Base-by-base conservation (phyloP, 2,797 vertebrate species). In the Vireo griseus region DNA sequence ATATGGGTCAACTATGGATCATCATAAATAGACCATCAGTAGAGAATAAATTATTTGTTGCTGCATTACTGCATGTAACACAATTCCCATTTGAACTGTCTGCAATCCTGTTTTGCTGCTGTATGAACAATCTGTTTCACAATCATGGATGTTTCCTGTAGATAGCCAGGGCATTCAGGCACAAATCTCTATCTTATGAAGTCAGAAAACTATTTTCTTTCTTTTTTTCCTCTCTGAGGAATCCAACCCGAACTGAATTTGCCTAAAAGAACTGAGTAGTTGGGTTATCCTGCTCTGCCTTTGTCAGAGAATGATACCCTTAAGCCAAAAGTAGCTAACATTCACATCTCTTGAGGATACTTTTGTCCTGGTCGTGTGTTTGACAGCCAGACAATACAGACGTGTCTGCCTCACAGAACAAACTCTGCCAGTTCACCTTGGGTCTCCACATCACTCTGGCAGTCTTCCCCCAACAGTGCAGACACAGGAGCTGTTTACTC, bases 381-480 rank as follows among this genome's bases (percentile, higher is more conserved):
- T 37, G 39, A 31, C 51, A 75, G 2, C 22, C 14, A 75, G 58
- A 73, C 8, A 62, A 45, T 20, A 40, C 17, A 55, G 42, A 40
- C 35, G 40, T 4, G 16, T 57, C 88, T 86, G 21, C 44, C 35
- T 62, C 62, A 25, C 29, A 44, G 42, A 84, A 78, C 11, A 65
- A 92, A 66, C 9, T 35, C 29, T 35, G 35, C 24, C 54, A 51
- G 16, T 28, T 80, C 51, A 94, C 0, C 37, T 6, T 62, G 28
- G 31, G n/a, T 47, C 31, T 78, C 62, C 35, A 40, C 21, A 25
- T 67, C 40, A 39, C 11, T 25, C 50, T 72, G n/a, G 5, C 69
- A 47, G 15, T 65, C 29, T 68, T 75, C 2, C 10, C 7, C 11
- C 17, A 78, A 3, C 14, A 72, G 7, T 0, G 1, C 16, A n/a